Base-by-base conservation (phyloP, 2,888 invertebrate genomes). In the Zygaena filipendulae region DNA sequence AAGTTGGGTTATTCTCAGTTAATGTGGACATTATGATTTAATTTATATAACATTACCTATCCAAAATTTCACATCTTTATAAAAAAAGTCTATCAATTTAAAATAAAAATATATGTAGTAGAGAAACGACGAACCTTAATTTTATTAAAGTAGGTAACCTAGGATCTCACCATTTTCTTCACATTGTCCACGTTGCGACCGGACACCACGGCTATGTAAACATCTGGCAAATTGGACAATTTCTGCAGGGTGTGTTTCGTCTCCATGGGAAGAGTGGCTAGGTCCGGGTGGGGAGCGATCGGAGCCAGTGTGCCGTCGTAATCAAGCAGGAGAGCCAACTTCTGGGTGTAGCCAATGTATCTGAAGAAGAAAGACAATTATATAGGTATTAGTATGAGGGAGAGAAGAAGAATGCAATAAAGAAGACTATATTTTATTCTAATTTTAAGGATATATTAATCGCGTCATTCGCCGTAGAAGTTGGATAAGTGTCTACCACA, bases 251-350 rank as follows among this genome's bases (percentile, higher is more conserved):
- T 88, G 59, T 91, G 87, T 55, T 90, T 92, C 4, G 93, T 92
- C 69, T 94, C 93, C 6, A 87, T 72, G 0, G 94, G 92, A 20
- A 94, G 80, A 1, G 87, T 88, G n/a, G 94, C 94, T 39, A 94
- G 72, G 69, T 94, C 92, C 0, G 94, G 94, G 71, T 93, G 93
- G 0, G 92, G 92, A 0, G 93, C 93, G 38, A 94, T 91, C 0
- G 93, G 93, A 0, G 94, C 91, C 44, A 94, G 68, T 2, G 94
- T 94, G 13, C 94, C 94, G 56, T 94, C 94, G 63, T 93, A 94
- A 66, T 94, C 94, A 47, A 94, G 69, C 1, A 93, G 69, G 1
- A 94, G 70, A 0, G 93, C 93, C 51, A 94, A 64, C 70, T 94
- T 94, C 54, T 92, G 90, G 5, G 90, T 87, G 48, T 89, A 88